Conservation (phyloP, 2,888 invertebrate species). For the Cryptocephalus moraei region DNA sequence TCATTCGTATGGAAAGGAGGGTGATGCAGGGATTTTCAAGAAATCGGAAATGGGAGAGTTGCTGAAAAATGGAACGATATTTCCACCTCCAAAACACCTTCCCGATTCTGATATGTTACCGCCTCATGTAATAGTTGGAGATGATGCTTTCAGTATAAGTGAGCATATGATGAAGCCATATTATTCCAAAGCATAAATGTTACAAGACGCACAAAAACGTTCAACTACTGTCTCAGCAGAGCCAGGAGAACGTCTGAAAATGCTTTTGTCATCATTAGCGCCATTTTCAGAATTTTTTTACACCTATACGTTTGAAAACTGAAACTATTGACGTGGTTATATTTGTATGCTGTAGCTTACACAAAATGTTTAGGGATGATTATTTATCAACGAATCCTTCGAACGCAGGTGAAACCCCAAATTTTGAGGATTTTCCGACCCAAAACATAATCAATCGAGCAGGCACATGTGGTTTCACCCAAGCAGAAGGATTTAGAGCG, state of each 20-base stretch:
- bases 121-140: neutral
- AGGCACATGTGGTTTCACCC: too few species aligned
- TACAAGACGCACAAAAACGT: neutral
- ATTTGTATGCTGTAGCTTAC: neutral
- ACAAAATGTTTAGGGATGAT: too few species aligned
- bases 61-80: neutral
- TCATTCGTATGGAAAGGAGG: neutral
- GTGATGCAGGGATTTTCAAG: neutral
- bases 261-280: neutral
- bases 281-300: constrained; percentile 1
- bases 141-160: neutral
- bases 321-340: neutral
- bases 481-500: too few species aligned
- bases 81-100: neutral
- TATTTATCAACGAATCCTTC: neutral
- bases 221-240: neutral
- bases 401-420: neutral
- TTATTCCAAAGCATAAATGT: neutral
- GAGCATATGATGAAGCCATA: neutral
- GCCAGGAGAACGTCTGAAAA: neutral
- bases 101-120: neutral
- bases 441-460: too few species aligned
- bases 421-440: too few species aligned
- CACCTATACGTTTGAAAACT: neutral
- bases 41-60: neutral